These are phyloP conservation scores for Crenichthys baileyi DNA, from an alignment of 2,797 vertebrate genomes.

Conservation along the genomic window DNA sequence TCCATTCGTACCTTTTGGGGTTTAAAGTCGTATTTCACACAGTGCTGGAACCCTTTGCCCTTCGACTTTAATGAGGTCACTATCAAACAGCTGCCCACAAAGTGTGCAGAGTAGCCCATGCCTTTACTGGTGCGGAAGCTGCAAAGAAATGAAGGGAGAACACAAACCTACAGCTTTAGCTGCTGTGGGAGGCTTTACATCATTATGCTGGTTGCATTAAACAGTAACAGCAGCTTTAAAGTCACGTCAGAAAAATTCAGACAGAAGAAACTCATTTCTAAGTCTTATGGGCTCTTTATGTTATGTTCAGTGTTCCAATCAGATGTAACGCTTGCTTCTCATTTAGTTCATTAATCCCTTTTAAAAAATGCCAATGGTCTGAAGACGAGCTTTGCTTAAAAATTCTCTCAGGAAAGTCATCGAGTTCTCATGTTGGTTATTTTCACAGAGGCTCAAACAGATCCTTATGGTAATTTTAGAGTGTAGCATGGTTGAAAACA, in stretches of 20 bases:
- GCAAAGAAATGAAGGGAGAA: constrained; percentile 37
- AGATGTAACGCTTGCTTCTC: constrained; percentile 36
- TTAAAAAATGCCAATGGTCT: constrained; percentile 51
- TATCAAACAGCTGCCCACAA: constrained; percentile 96
- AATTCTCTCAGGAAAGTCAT: constrained; percentile 41
- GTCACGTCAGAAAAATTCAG: constrained; percentile 29
- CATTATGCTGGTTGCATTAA: constrained; percentile 22
- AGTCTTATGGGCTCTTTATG: constrained; percentile 37
- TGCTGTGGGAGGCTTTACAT: constrained; percentile 12
- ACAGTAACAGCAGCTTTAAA: constrained; percentile 38
- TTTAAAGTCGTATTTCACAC: constrained; percentile 99
- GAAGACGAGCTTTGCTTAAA: constrained; percentile 56
- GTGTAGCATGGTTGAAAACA: constrained; percentile 68
- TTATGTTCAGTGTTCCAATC: constrained; percentile 19
- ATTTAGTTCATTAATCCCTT: constrained; percentile 72
- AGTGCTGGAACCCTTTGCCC: constrained; percentile 98
- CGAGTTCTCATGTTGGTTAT: constrained; percentile 25
- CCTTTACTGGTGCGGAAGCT: constrained; percentile 99
- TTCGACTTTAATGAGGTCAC: constrained; percentile 98
- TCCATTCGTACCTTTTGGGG: constrained; percentile 91
- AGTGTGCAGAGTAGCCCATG: constrained; percentile 98
- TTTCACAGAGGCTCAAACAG: constrained; percentile 50
- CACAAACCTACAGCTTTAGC: constrained; percentile 26
- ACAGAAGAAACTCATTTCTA: constrained; percentile 42
- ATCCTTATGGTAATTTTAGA: constrained; percentile 59